These are phyloP conservation scores for Lepisosteus oculatus DNA, from an alignment of 2,113 vertebrate species.

Conservation along the genomic window DNA sequence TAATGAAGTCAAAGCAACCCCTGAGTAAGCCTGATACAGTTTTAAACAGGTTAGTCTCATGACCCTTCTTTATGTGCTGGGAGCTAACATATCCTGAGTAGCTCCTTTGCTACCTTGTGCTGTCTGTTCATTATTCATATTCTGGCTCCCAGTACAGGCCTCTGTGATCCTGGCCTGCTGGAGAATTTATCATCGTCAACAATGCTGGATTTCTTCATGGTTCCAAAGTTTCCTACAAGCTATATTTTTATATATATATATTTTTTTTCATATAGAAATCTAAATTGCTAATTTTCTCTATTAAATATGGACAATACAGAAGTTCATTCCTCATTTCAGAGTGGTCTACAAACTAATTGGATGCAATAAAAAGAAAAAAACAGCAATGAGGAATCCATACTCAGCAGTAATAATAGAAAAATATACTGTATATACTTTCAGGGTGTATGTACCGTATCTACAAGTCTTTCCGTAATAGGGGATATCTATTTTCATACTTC, in stretches of 20 bases:
- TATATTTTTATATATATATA: constrained; percentile 27
- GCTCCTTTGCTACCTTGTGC: constrained; percentile 1
- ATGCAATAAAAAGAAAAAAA: constrained; percentile 28
- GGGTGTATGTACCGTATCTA: too few species aligned
- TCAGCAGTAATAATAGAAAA: constrained; percentile 12
- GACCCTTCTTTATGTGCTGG: neutral
- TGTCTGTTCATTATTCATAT: constrained; percentile 10
- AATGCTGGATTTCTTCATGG: neutral
- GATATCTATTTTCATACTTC: too few species aligned
- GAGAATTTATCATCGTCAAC: constrained; percentile 20
- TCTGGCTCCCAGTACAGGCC: neutral
- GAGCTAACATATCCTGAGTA: neutral
- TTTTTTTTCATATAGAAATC: constrained; percentile 20
- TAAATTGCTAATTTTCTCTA: constrained; percentile 37
- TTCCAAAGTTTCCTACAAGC: constrained; percentile 1
- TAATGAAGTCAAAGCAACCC: neutral
- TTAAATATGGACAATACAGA: constrained; percentile 37
- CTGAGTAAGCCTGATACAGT: neutral
- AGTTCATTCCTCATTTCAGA: constrained; percentile 25
- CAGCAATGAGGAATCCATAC: constrained; percentile 18
- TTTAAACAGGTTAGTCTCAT: neutral
- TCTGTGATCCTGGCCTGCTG: neutral
- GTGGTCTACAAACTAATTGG: constrained; percentile 53
- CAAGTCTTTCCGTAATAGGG: too few species aligned
- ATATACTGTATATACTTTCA: too few species aligned